Conservation (phyloP, 1,140 invertebrate genomes). For the Heliconius eleuchia region DNA sequence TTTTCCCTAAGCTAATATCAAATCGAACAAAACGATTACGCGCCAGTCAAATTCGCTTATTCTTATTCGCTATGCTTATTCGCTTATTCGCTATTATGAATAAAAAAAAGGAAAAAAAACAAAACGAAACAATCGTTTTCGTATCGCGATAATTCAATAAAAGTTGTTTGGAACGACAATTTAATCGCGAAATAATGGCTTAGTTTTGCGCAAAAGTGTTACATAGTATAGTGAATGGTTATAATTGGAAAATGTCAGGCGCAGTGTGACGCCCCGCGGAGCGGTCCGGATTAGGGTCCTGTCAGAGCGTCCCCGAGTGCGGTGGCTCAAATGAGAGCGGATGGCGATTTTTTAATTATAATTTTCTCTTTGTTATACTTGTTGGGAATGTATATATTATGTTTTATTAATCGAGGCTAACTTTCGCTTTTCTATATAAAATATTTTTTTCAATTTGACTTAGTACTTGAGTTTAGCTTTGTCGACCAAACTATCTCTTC, state of each 20-base stretch:
- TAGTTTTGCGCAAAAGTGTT: slow-evolving; percentile 72
- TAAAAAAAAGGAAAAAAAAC: neutral
- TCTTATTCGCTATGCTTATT: neutral
- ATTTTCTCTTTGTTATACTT: neutral
- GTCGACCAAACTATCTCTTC: no score
- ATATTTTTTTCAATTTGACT: no score
- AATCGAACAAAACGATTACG: slow-evolving; percentile 7
- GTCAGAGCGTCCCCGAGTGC: slow-evolving; percentile 59
- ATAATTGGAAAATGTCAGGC: slow-evolving; percentile 78
- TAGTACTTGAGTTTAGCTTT: no score
- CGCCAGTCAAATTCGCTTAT: slow-evolving; percentile 5
- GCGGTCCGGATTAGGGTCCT: slow-evolving; percentile 75
- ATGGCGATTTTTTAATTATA: neutral
- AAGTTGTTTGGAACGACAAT: slow-evolving; percentile 56
- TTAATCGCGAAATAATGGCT: slow-evolving; percentile 58
- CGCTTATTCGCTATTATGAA: neutral
- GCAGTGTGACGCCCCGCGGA: slow-evolving; percentile 74
- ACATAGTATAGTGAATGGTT: slow-evolving; percentile 75
- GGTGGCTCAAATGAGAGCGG: slow-evolving; percentile 37
- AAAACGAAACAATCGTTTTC: slow-evolving; percentile 38
- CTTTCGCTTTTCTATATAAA: no score
- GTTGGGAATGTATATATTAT: no score
- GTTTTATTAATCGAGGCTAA: no score
- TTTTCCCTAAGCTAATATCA: neutral
- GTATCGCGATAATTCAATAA: slow-evolving; percentile 51